Conservation (phyloP, 2,797 vertebrate genomes). For the Pangasius larnaudii region DNA sequence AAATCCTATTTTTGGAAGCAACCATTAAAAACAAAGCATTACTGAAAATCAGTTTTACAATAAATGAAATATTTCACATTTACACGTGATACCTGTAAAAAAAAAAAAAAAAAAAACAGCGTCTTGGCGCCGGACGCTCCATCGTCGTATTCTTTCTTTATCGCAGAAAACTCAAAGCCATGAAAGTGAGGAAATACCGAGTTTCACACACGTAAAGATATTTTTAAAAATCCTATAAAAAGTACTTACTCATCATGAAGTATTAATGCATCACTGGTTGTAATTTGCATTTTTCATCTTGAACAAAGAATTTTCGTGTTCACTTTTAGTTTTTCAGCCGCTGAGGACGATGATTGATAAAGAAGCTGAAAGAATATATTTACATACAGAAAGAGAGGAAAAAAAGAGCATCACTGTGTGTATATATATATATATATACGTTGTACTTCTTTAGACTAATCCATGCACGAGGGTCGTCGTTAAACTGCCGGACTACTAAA, state of each 20-base stretch:
- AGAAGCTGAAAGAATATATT: not conserved
- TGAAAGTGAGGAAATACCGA: not conserved
- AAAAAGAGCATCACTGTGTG: not conserved
- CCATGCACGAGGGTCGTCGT: not conserved
- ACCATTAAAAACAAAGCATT: not conserved
- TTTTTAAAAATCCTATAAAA: not conserved
- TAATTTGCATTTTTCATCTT: not conserved
- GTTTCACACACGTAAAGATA: not conserved
- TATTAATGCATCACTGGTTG: not conserved
- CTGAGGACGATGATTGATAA: not conserved
- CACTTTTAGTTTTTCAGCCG: not conserved
- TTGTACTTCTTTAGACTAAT: not conserved
- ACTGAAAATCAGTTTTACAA: not conserved
- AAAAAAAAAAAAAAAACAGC: too few relatives aligned
- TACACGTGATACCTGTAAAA: not conserved
- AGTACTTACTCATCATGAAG: not conserved
- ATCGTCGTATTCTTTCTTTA: not conserved
- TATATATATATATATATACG: too few relatives aligned
- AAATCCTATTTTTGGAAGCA: not conserved
- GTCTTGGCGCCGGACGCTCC: not conserved
- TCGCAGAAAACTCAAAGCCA: not conserved
- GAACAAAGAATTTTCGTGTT: too few relatives aligned
- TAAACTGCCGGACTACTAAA: not conserved
- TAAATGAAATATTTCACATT: not conserved
- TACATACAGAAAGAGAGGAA: not conserved